Evolutionary conservation across 2,113 vertebrate species (phyloP).

Genomic region (Rhinolophus sinicus): DNA sequence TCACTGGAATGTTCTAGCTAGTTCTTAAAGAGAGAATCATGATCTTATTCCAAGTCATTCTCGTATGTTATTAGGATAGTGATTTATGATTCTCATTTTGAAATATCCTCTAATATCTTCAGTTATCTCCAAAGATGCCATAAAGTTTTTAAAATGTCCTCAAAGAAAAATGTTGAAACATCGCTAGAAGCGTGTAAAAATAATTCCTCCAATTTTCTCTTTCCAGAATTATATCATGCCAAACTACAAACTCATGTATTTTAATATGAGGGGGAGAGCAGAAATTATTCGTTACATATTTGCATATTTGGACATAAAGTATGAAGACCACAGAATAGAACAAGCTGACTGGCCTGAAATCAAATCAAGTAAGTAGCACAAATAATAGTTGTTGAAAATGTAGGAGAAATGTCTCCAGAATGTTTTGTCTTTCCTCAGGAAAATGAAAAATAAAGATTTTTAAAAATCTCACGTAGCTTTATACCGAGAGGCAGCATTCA

Average conservation of each 20-base stretch:
- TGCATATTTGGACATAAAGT: constrained; percentile 84
- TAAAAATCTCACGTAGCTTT: not conserved
- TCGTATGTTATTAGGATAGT: not conserved
- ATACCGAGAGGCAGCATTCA: not conserved
- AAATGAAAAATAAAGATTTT: constrained; percentile 9
- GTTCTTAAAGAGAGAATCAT: not conserved
- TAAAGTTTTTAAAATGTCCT: not conserved
- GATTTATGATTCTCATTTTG: constrained; percentile 33
- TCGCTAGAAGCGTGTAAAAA: not conserved
- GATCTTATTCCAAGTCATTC: not conserved
- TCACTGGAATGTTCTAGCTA: not conserved
- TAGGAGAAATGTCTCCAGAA: not conserved
- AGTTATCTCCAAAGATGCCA: constrained; percentile 26
- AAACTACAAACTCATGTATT: constrained; percentile 88
- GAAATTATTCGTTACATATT: constrained; percentile 89
- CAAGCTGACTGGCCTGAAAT: constrained; percentile 84
- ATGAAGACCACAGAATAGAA: constrained; percentile 87
- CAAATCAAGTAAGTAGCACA: constrained; percentile 85
- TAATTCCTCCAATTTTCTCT: not conserved
- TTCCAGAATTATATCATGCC: constrained; percentile 82
- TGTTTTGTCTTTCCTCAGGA: not conserved
- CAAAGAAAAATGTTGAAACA: constrained; percentile 17
- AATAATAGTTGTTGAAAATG: not conserved
- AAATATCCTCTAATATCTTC: constrained; percentile 15
- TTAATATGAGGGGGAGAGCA: constrained; percentile 88